Base-by-base conservation (phyloP, 2,113 vertebrate genomes). In the Austrofundulus limnaeus region DNA sequence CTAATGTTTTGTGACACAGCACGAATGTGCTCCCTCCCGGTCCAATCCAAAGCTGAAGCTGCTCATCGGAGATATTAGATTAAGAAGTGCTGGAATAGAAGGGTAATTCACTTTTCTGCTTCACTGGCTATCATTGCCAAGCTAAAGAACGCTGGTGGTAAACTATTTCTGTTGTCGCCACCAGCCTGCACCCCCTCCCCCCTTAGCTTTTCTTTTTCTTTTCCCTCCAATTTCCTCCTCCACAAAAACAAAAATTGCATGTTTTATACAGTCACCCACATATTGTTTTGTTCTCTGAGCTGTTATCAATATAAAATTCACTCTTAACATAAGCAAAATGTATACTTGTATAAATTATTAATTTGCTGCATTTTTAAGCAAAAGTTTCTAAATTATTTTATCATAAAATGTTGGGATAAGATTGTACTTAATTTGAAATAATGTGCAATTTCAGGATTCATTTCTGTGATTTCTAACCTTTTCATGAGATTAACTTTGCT, bases 101-200 rank as follows among this genome's bases (percentile, higher is more conserved):
- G 94, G 94, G 95, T 96, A 96, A 98, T 98, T 96, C 94, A 94
- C 93, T 97, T 97, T 97, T 97, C 96, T 95, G 95, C 95, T 94
- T 94, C 86, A 92, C 93, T 96, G 94, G 91, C 91, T 92, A 93
- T 85, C 90, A 93, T 94, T 89, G 92, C 71, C 84, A 85, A 87
- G 93, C 87, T 80, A 86, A 84, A 92, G 93, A 92, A 92, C 82
- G 77, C 83, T 85, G 85, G 90, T 81, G 89, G 85, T 85, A 79
- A 89, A 87, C 85, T 82, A 77, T 77, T 87, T 82, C 78, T 81
- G 70, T 86, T 86, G 76, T 75, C 62, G n/a, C 69, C 65, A 61
- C 58, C 55, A 12, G 70, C 72, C 48, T 38, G 9, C 69, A 57
- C 12, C 43, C 53, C 55, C 64, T 60, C 12, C 43, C 53, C 55